These are phyloP conservation scores for Lateolabrax maculatus DNA, from an alignment of 2,797 vertebrate genomes.

Conservation along the genomic window DNA sequence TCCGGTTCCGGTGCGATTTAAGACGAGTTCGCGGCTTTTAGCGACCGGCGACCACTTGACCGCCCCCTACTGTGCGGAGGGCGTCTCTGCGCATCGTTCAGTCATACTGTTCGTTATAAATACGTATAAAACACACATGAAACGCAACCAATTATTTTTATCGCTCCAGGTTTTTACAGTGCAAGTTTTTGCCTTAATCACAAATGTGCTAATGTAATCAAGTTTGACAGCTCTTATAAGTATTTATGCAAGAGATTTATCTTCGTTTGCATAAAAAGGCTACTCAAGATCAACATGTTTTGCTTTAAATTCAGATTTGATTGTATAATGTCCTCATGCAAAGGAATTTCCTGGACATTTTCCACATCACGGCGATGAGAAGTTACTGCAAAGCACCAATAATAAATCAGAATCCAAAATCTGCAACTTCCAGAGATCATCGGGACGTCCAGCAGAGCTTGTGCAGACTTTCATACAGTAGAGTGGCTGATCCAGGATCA, in stretches of 20 bases:
- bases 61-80: constrained; percentile 45
- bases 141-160: no score
- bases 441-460: not conserved
- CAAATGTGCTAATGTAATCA: no score
- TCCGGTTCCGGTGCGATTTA: constrained; percentile 38
- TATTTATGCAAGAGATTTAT: not conserved
- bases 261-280: not conserved
- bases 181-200: no score
- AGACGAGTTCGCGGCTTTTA: fast-evolving
- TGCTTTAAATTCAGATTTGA: not conserved
- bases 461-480: not conserved
- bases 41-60: fast-evolving
- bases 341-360: not conserved
- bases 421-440: not conserved
- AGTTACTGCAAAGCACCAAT: not conserved
- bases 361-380: not conserved
- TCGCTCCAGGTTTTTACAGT: no score
- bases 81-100: no score
- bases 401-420: not conserved
- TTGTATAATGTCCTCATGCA: not conserved
- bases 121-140: no score
- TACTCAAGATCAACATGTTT: not conserved
- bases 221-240: no score
- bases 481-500: constrained; percentile 31
- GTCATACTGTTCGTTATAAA: no score